These are phyloP conservation scores for Seriola rivoliana DNA, from an alignment of 2,113 vertebrate species.

Conservation along the genomic window DNA sequence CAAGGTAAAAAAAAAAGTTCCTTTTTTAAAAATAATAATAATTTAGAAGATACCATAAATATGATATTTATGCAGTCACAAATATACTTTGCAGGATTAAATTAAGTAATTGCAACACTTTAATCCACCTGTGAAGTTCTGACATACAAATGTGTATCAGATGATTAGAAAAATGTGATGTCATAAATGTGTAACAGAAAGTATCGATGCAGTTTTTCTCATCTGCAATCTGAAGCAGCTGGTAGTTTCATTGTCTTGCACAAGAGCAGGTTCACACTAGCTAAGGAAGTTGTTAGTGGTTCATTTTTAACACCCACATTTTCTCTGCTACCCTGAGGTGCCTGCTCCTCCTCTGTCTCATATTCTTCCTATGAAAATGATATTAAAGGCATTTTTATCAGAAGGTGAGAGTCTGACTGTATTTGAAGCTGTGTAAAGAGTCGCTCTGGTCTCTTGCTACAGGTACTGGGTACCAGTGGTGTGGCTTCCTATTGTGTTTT, in stretches of 20 bases:
- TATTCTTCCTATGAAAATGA: background rate
- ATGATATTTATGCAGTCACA: background rate
- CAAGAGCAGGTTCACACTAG: background rate
- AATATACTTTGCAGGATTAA: too few species aligned
- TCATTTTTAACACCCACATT: background rate
- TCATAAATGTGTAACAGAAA: too few species aligned
- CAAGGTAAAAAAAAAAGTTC: background rate
- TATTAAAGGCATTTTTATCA: background rate
- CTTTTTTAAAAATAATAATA: background rate
- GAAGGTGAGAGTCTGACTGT: background rate
- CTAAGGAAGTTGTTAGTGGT: background rate
- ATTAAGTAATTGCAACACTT: background rate
- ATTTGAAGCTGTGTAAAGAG: background rate
- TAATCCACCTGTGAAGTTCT: background rate
- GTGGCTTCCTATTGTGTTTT: slow-evolving; percentile 93
- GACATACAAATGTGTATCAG: background rate
- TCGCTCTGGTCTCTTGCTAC: slow-evolving; percentile 12
- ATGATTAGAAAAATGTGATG: background rate
- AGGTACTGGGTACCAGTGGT: slow-evolving; percentile 94
- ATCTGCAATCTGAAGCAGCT: too few species aligned
- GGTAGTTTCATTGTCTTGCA: too few species aligned
- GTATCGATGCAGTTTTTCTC: too few species aligned
- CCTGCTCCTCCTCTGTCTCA: too few species aligned
- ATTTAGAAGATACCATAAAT: background rate
- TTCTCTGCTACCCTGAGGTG: background rate